Base-by-base conservation (phyloP, 2,888 invertebrate species). In the Sturmia bella region DNA sequence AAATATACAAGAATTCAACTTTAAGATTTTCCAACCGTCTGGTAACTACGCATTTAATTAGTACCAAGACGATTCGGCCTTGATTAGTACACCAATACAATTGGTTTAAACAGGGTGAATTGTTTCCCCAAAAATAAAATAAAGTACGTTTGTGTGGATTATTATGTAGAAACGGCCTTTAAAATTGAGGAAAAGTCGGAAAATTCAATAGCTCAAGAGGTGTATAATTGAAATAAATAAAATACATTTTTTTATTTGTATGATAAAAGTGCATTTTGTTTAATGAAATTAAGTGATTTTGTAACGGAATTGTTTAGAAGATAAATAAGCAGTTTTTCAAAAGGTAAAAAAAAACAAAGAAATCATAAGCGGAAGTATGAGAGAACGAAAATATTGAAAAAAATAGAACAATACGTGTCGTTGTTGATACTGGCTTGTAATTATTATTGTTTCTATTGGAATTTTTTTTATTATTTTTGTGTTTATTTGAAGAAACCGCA, bases 321-420 rank as follows among this genome's bases (percentile, higher is more conserved):
- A 68, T 68, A 56, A 63, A 52, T n/a, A 13, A 5, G 11, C 19
- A 63, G 17, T 48, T 24, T 13, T 24, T 17, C 1, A 39, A 27
- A 15, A 13, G 21, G 32, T 11, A n/a, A 27, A 27, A 15, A 63
- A 39, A 52, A 48, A 56, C 21, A 54, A 59, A 43, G 43, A 69
- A 32, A 32, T 32, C 3, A 32, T 1, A 6, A 32, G 9, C 43
- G 48, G 52, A 24, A 17, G 19, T 19, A 41, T 37, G 39, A 27
- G 74, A 80, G 80, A 69, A 80, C 64, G 15, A 19, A 32, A 32
- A 19, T n/a, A 11, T 54, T 37, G 7, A 64, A 13, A 56, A 48
- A 24, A 80, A 45, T 32, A 7, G 32, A 76, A 61, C 39, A 54
- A 24, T 75, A 80, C 76, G 80, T 76, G 80, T 76, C 80, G 70